Evolutionary conservation across 35 echinoderm and acorn worm genomes (phyloP).

Genomic region (Apostichopus japonicus): DNA sequence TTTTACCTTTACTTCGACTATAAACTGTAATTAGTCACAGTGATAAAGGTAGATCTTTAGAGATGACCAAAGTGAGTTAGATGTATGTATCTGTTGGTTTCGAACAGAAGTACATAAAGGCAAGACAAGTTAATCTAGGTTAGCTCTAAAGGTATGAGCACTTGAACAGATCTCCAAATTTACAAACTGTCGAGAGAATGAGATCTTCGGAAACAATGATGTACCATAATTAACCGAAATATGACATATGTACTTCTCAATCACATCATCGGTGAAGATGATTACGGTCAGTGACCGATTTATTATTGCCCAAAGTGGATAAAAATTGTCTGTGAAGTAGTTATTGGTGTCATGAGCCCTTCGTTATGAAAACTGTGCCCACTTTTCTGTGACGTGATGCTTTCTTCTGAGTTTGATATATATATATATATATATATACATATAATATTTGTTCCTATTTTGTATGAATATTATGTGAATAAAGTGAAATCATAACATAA

Average conservation of each 20-base stretch:
- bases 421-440: too few relatives aligned
- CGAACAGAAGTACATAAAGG: too few relatives aligned
- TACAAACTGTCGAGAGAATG: background rate
- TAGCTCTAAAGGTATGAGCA: background rate
- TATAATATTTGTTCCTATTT: too few relatives aligned
- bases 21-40: too few relatives aligned
- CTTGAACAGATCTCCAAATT: background rate
- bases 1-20: too few relatives aligned
- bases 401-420: too few relatives aligned
- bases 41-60: too few relatives aligned
- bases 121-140: background rate
- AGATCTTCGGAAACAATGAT: slow-evolving; percentile 11
- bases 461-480: too few relatives aligned
- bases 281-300: slow-evolving; percentile 37
- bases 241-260: background rate
- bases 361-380: background rate
- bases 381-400: background rate
- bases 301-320: background rate
- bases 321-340: background rate
- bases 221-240: slow-evolving; percentile 16
- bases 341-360: background rate
- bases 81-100: too few relatives aligned
- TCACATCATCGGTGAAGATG: background rate
- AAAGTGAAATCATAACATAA: too few relatives aligned
- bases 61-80: too few relatives aligned